phyloP scores from a whole-genome alignment of 2,797 vertebrate genomes.

The Fratercula arctica region DNA sequence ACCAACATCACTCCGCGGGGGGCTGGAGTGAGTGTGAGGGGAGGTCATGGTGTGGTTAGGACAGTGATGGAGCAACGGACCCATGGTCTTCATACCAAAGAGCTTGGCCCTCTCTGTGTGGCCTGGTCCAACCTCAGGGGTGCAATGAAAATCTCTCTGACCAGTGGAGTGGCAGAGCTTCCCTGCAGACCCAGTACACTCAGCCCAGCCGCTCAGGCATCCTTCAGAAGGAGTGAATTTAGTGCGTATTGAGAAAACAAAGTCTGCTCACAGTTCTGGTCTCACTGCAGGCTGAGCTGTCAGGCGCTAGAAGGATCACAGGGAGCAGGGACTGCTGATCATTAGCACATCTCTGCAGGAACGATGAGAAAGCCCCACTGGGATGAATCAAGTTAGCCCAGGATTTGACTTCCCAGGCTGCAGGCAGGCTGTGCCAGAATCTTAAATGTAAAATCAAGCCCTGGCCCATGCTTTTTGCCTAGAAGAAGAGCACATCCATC shows the following conservation, averaged over 20 bases:
- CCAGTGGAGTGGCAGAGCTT: background rate
- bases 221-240: background rate
- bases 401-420: background rate
- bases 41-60: background rate
- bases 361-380: background rate
- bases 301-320: background rate
- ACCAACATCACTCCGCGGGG: background rate
- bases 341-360: slow-evolving; percentile 13
- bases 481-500: background rate
- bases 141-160: background rate
- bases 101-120: background rate
- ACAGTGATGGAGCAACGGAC: background rate
- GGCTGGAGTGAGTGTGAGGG: background rate
- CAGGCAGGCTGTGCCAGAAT: slow-evolving; percentile 27
- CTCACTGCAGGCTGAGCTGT: background rate
- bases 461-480: background rate
- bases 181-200: background rate
- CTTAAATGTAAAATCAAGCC: background rate
- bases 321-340: background rate
- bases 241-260: background rate
- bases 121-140: background rate
- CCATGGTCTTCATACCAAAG: background rate
- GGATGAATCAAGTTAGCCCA: slow-evolving; percentile 8
- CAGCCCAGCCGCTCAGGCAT: background rate
- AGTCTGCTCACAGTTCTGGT: background rate